Evolutionary conservation across 1,140 invertebrate species (phyloP).

Genomic region (Drosophila sproati): DNA sequence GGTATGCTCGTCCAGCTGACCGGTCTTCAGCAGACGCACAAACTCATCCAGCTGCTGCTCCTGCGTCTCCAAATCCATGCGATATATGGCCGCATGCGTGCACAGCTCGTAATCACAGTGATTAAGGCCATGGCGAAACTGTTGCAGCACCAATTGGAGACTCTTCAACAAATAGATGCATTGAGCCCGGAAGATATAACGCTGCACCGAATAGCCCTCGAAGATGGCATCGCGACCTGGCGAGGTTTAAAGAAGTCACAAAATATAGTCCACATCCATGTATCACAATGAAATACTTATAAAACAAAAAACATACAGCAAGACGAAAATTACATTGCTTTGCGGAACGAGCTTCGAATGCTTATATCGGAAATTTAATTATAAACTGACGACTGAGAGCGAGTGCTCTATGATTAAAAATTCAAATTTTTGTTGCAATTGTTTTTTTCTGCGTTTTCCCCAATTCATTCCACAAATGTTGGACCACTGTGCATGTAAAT

Average conservation of each 20-base stretch:
- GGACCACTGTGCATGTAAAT: too few species aligned
- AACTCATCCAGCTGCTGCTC: conserved; percentile 95
- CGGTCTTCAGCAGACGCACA: conserved; percentile 94
- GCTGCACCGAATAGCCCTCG: conserved; percentile 94
- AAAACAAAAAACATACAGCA: neutral
- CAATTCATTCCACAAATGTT: too few species aligned
- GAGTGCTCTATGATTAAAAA: too few species aligned
- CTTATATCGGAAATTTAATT: too few species aligned
- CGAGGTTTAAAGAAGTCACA: neutral
- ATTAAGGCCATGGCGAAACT: conserved; percentile 91
- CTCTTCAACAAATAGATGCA: conserved; percentile 93
- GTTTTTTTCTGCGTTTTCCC: too few species aligned
- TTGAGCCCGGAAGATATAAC: conserved; percentile 94
- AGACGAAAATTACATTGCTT: too few species aligned
- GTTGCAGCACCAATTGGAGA: conserved; percentile 89
- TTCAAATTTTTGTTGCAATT: too few species aligned
- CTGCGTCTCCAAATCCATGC: conserved; percentile 94
- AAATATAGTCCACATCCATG: too few species aligned
- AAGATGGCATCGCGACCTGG: conserved; percentile 88
- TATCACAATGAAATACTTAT: neutral
- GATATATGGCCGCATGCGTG: conserved; percentile 93
- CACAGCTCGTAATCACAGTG: conserved; percentile 93
- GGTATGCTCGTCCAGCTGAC: conserved; percentile 96
- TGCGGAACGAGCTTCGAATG: too few species aligned
- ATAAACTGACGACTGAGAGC: too few species aligned